Evolutionary conservation across 2,797 vertebrate species (phyloP).

Genomic region (Tapirus indicus): DNA sequence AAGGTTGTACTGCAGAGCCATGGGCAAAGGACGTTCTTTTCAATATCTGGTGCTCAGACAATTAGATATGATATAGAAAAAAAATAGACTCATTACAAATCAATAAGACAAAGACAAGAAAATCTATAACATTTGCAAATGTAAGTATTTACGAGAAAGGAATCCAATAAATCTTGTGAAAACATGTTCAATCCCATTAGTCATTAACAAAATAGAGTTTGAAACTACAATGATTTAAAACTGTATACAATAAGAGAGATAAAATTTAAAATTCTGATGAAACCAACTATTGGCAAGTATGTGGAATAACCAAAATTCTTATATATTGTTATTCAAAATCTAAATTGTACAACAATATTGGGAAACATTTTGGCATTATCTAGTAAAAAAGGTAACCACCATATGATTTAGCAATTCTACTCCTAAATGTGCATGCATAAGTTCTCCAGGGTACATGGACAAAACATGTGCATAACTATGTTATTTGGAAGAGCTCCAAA

Average conservation of each 20-base stretch:
- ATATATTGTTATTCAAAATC: neutral
- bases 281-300: neutral
- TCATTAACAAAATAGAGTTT: neutral
- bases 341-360: neutral
- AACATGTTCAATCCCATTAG: neutral
- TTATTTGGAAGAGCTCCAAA: neutral
- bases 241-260: neutral
- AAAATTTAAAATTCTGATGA: neutral
- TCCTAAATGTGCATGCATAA: neutral
- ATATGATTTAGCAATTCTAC: neutral
- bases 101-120: neutral
- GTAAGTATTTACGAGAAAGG: neutral
- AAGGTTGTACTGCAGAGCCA: accelerated
- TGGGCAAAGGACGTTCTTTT: neutral
- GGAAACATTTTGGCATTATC: neutral
- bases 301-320: neutral
- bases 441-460: neutral
- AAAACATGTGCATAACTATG: neutral
- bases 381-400: neutral
- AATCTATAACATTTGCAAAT: neutral
- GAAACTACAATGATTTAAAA: neutral
- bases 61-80: neutral
- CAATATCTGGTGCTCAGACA: neutral
- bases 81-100: neutral
- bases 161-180: neutral